phyloP scores from a whole-genome alignment of 2,113 vertebrate genomes.

The Triplophysa rosa region DNA sequence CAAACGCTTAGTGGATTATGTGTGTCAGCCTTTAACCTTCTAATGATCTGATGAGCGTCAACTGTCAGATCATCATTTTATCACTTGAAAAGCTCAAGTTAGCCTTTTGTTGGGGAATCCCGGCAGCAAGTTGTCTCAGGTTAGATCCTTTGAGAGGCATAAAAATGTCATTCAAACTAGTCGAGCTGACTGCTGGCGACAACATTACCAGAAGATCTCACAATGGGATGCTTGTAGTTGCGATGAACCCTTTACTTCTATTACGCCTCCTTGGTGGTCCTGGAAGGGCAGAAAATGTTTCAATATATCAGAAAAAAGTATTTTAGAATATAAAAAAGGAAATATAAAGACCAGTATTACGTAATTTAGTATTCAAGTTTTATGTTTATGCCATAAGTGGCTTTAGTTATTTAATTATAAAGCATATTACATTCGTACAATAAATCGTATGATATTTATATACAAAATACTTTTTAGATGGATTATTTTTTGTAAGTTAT shows the following conservation, averaged over 20 bases:
- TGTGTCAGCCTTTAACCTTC: constrained; percentile 21
- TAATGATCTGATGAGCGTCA: constrained; percentile 5
- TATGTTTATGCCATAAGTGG: too few species aligned
- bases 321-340: not conserved
- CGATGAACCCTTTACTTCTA: not conserved
- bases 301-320: not conserved
- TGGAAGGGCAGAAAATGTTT: not conserved
- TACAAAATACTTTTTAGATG: too few species aligned
- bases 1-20: constrained; percentile 31
- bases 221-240: not conserved
- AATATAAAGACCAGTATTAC: too few species aligned
- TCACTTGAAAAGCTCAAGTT: constrained; percentile 22
- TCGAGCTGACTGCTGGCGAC: not conserved
- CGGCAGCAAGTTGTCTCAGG: not conserved
- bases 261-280: not conserved
- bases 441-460: too few species aligned
- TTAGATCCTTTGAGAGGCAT: not conserved
- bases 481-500: too few species aligned
- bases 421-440: too few species aligned
- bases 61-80: constrained; percentile 16
- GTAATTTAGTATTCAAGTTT: not conserved
- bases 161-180: not conserved
- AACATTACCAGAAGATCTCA: not conserved
- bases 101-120: not conserved
- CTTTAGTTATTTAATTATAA: too few species aligned